A percentile compares a stretch with the other conserved stretches of the same genome.
phyloP scores from a whole-genome alignment of 2,797 vertebrate species.

The Philypnodon macrostomus region DNA sequence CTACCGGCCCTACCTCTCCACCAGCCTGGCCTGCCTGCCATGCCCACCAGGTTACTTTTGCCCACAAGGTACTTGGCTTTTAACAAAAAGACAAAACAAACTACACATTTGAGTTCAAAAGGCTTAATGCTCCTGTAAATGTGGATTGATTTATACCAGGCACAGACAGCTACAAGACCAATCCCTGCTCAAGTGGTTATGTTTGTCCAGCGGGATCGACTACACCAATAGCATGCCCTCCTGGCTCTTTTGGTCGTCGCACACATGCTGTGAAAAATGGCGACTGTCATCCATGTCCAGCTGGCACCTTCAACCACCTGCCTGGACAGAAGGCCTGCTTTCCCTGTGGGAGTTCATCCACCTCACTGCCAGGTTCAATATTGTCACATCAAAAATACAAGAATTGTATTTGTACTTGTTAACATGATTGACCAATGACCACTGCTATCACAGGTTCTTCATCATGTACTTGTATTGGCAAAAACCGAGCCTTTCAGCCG shows the following conservation, averaged over 20 bases:
- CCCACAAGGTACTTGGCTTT: conserved; percentile 70
- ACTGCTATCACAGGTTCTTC: conserved; percentile 75
- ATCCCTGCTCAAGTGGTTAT: conserved; percentile 81
- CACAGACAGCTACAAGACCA: conserved; percentile 69
- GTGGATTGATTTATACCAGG: conserved; percentile 54
- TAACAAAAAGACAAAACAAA: neutral
- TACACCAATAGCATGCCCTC: conserved; percentile 79
- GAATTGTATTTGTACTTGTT: neutral
- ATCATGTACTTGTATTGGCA: conserved; percentile 83
- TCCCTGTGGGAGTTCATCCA: conserved; percentile 88
- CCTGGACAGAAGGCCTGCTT: conserved; percentile 85
- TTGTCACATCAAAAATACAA: neutral
- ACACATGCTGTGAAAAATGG: conserved; percentile 46
- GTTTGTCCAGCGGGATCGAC: conserved; percentile 77
- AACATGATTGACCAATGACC: rapidly evolving
- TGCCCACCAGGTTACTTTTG: conserved; percentile 89
- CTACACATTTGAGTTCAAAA: neutral
- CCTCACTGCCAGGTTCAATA: conserved; percentile 77
- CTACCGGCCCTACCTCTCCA: conserved; percentile 65
- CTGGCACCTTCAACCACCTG: conserved; percentile 84
- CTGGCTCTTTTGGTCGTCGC: conserved; percentile 81
- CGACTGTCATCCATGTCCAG: conserved; percentile 84
- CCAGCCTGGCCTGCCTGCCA: conserved; percentile 71
- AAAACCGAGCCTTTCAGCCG: conserved; percentile 88
- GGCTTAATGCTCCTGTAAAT: neutral